Base-by-base conservation (phyloP, 1,140 invertebrate genomes). In the Drosophila trapezifrons region DNA sequence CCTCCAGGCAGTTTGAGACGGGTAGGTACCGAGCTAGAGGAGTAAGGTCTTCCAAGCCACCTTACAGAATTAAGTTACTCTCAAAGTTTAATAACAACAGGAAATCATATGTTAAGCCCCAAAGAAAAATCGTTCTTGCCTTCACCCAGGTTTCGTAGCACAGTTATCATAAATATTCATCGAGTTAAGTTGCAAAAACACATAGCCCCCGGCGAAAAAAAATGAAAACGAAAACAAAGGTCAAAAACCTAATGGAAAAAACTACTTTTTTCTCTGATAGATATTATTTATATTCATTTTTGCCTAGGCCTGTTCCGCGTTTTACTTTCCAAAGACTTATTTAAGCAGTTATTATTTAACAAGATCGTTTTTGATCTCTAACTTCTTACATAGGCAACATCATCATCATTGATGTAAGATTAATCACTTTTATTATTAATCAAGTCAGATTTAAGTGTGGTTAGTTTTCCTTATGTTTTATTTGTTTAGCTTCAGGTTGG, bases 1-100 rank as follows among this genome's bases (percentile, higher is more conserved):
- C 46, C 32, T 76, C 84, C 12, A 70, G 72, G 40, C 84, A 77
- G 47, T 87, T 77, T 45, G 84, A 89, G 58, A 89, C 84, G 66
- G 84, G 84, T 89, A 45, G 66, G 77, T 69, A 22, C n/a, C 18
- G 22, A 52, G 2, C 18, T 20, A 25, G 37, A 12, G 32, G 10
- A 32, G 25, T 29, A 9, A 9, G 27, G 27, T 29, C 27, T 29
- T 29, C 2, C 2, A 32, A 32, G 3, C 9, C 10, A 32, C 10
- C 10, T 32, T 32, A 32, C 32, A 12, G 3, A 20, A 4, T 12
- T 49, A 18, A 18, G 12, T 29, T 18, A 32, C 1, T n/a, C 1
- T 13, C 18, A 35, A 13, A 2, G 10, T 12, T 51, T 13, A 1
- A 51, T 51, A 13, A 15, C 15, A 20, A 10, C 49, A 52, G 49